Evolutionary conservation across 1,140 invertebrate genomes (phyloP), one percentile per base, ranked within the genome.

Genomic region (Subanguina moxae): DNA sequence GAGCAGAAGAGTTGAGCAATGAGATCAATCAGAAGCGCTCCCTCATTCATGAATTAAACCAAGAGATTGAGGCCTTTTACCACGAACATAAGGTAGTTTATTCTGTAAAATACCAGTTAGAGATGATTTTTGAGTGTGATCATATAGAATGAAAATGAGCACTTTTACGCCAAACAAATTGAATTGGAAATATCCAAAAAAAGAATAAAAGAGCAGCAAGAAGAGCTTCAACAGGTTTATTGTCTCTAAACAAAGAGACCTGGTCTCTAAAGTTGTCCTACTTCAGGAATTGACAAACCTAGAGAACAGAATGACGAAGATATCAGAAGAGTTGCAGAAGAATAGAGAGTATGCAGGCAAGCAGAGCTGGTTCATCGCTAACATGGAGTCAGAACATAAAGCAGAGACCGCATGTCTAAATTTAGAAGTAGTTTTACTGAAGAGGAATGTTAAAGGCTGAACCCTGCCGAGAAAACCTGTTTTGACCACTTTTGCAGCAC

Each of bases 71-170:
- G 15, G n/a, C 42, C 23, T 74, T 77, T 59, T 76, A 75, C 43
- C 1, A 21, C 7, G 23, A 77, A 62, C 67, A 77, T 28, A 74
- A 74, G 62, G 73, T 65, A 48, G 61, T 21, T 5, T 3, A 38
- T 11, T 38, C 11, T 3, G 11, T 38, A 38, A n/a, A n/a, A n/a
- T n/a, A n/a, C n/a, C n/a, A n/a, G n/a, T n/a, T n/a, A n/a, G n/a
- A n/a, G n/a, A 27, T 23, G 11, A 9, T 45, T 64, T 64, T 56
- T 19, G 56, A 13, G 21, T n/a, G n/a, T n/a, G n/a, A n/a, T n/a
- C n/a, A 62, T 77, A 65, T 45, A 74, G 73, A 42, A 65, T 28
- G 58, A 76, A 67, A 74, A 74, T 43, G 73, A 77, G 56, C 23
- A 42, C 11, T 74, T 78, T 61, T 65, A 80, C n/a, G 57, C 70